phyloP scores from a whole-genome alignment of 2,113 vertebrate genomes.

The Myotis lucifugus region DNA sequence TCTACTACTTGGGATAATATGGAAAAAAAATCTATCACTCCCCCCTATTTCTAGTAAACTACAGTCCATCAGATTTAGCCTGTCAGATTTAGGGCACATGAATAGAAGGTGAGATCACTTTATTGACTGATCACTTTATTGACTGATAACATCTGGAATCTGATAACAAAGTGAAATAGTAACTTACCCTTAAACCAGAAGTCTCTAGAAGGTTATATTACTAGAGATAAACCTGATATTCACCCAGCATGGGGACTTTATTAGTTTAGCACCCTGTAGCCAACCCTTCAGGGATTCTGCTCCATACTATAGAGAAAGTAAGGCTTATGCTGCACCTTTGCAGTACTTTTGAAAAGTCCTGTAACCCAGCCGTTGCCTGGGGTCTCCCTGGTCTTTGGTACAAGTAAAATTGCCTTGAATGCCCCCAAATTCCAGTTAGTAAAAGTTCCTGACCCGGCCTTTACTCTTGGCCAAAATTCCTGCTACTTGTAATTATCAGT shows the following conservation, averaged over 20 bases:
- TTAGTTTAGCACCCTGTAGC: neutral
- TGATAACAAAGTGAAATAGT: neutral
- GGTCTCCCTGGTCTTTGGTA: neutral
- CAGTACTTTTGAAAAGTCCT: neutral
- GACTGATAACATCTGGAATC: slow-evolving; percentile 8
- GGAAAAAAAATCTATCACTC: neutral
- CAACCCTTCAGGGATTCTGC: neutral
- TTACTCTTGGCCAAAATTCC: neutral
- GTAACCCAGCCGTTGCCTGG: neutral
- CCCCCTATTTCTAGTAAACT: neutral
- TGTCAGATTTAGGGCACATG: neutral
- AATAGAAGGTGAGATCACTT: slow-evolving; percentile 22
- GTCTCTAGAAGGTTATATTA: slow-evolving; percentile 12
- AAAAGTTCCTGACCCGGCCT: neutral
- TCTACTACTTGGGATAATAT: neutral
- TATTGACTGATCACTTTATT: slow-evolving; percentile 33
- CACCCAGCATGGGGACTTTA: neutral
- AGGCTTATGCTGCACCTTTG: neutral
- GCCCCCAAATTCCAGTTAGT: neutral
- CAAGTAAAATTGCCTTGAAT: neutral
- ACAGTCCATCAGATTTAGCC: neutral
- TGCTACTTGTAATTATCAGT: neutral
- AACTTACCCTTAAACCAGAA: neutral
- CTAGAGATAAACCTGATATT: neutral
- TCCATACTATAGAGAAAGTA: neutral